Evolutionary conservation across 2,113 vertebrate genomes (phyloP).

Genomic region (Neodontobutis hainanensis): DNA sequence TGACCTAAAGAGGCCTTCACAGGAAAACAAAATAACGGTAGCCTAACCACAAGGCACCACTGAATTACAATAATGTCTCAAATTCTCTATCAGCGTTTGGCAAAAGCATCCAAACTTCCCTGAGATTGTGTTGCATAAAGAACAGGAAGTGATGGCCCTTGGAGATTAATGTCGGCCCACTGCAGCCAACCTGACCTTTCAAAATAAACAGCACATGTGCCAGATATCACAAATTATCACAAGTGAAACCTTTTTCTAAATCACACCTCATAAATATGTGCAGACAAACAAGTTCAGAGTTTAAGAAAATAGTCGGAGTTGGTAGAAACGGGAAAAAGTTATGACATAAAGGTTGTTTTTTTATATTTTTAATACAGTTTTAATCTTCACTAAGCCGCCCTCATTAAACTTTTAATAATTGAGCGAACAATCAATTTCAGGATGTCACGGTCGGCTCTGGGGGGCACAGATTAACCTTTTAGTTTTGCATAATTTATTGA

Average conservation of each 20-base stretch:
- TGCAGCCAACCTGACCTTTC: constrained; percentile 37
- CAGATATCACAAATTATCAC: not conserved
- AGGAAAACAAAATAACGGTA: too few species aligned
- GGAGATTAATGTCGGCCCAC: constrained; percentile 13
- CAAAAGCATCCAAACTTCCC: constrained; percentile 32
- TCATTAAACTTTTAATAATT: not conserved
- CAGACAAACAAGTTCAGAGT: too few species aligned
- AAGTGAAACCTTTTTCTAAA: too few species aligned
- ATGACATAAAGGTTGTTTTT: too few species aligned
- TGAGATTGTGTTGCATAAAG: constrained; percentile 21
- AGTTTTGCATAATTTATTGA: constrained; percentile 4
- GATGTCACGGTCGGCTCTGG: not conserved
- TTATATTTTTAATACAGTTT: too few species aligned
- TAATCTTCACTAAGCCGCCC: too few species aligned
- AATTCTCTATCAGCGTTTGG: constrained; percentile 38
- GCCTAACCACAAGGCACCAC: too few species aligned
- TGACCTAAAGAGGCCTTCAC: too few species aligned
- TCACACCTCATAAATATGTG: too few species aligned
- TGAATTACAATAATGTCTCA: constrained; percentile 31
- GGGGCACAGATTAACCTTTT: not conserved
- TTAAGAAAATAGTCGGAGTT: too few species aligned
- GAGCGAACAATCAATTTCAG: not conserved
- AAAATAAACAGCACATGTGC: not conserved
- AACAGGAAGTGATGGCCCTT: constrained; percentile 16
- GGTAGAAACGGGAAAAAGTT: too few species aligned